Percentiles rank a stretch among this genome's conserved stretches.
Conservation (phyloP, 2,888 invertebrate species). For the Eupithecia abbreviata region DNA sequence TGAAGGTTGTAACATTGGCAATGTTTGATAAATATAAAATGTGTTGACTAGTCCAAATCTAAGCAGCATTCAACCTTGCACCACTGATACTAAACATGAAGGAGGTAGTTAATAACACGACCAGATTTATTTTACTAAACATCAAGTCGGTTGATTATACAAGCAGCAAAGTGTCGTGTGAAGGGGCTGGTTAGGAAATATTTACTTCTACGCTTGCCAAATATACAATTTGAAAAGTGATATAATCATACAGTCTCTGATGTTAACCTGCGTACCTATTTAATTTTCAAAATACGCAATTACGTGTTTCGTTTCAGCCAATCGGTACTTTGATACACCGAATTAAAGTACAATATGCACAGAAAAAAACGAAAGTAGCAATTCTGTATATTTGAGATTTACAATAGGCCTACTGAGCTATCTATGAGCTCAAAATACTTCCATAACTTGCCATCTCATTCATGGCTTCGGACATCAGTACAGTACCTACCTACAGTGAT, state of each 20-base stretch:
- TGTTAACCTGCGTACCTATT: background rate
- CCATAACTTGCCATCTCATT: background rate
- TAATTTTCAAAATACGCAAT: too few relatives aligned
- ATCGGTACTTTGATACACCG: too few relatives aligned
- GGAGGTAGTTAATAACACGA: background rate
- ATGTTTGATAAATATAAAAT: background rate
- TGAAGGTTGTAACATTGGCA: background rate
- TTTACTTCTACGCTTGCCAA: background rate
- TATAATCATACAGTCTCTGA: background rate
- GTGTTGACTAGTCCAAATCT: background rate
- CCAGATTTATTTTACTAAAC: too few relatives aligned
- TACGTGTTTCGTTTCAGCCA: too few relatives aligned
- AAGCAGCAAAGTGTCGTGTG: background rate
- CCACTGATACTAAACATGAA: background rate
- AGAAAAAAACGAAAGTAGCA: too few relatives aligned
- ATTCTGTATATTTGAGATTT: too few relatives aligned
- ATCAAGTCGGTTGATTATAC: background rate
- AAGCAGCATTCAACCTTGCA: background rate
- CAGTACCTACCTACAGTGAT: background rate
- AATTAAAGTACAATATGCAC: too few relatives aligned
- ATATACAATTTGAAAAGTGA: background rate
- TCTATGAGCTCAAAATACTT: background rate
- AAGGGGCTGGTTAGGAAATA: background rate
- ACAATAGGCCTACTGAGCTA: background rate
- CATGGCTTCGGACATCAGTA: background rate